Evolutionary conservation across 2,113 vertebrate species (phyloP), one percentile per base, ranked within the genome.

Genomic region (Hucho hucho): DNA sequence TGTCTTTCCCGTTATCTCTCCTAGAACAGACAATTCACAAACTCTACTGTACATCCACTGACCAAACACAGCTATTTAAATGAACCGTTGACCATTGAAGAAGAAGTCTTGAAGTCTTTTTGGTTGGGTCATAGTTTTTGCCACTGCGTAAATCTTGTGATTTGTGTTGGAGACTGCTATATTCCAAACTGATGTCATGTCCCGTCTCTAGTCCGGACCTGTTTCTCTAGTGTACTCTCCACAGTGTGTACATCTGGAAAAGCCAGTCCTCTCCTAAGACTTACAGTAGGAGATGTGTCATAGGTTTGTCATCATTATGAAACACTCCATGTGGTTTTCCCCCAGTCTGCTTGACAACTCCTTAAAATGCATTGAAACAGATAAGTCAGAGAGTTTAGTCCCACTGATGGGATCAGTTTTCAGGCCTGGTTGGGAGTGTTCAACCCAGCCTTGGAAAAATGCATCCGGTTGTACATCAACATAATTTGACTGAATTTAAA

Each of bases 271-370:
- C n/a, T 61, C 58, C 58, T 53, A 53, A 16, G 16, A 53, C 49
- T 65, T 65, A 4, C 64, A 29, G 12, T n/a, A 26, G n/a, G 12
- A 28, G n/a, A 61, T 81, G 66, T 81, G 77, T 89, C 74, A 79
- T 67, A 14, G 77, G 84, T 58, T n/a, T 26, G 70, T n/a, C 56
- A 0, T n/a, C 28, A 0, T 75, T 63, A 67, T 64, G 47, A 85
- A 81, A 84, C 72, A 1, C 28, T 64, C 69, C 49, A 14, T 64
- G 65, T 65, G 65, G 16, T 78, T 75, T 64, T n/a, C 25, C 66
- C 68, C 26, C 4, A 24, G 70, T 72, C 22, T 47, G 37, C 22
- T 26, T 68, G 47, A 75, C 65, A 68, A 18, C 18, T 67, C 26
- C 37, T 74, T 46, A 56, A 46, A n/a, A 68, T 14, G 58, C 3